Base-by-base conservation (phyloP, 2,888 invertebrate genomes). In the Drosophila nr. perissopoda region DNA sequence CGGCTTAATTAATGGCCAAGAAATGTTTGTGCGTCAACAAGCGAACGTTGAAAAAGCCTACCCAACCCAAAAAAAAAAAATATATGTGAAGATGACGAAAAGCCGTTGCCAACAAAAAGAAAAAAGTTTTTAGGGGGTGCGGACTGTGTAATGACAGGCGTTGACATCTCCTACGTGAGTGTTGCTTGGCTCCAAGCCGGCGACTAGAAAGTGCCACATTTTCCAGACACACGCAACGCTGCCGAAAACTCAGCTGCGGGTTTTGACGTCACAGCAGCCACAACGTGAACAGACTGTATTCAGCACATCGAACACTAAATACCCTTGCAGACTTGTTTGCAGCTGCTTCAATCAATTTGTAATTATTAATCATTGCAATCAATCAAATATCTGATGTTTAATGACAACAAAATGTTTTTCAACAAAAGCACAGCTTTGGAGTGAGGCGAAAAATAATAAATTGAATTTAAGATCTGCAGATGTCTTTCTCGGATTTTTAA, bases 1-100 rank as follows among this genome's bases (percentile, higher is more conserved):
- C 66, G 74, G 81, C 87, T 86, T 86, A 86, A 86, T 86, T 86
- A 86, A 86, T 86, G 85, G 88, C 74, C 79, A 76, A 83, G 76
- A 76, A 82, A 88, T 82, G 82, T 82, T 65, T 68, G 54, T 70
- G 74, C 79, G 76, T 79, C 76, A 76, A 78, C 71, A 67, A 64
- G 67, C 69, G 76, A 83, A 88, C 75, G 82, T 86, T 86, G 72
- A 74, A 68, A 69, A 81, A 67, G 73, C 59, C 54, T 40, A 16
- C 1, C 10, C 21, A 25, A 16, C 1, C 7, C n/a, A 4, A 34
- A 25, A 34, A 34, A 48, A 10, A 25, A 18, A 33, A 25, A 4
- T n/a, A n/a, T n/a, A 33, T 3, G 0, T 54, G 77, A 83, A 70
- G 80, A 82, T 71, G 73, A 78, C 78, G 73, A 6, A 73, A 84